Base-by-base conservation (phyloP, 2,888 invertebrate genomes). In the Melinaea marsaeus region DNA sequence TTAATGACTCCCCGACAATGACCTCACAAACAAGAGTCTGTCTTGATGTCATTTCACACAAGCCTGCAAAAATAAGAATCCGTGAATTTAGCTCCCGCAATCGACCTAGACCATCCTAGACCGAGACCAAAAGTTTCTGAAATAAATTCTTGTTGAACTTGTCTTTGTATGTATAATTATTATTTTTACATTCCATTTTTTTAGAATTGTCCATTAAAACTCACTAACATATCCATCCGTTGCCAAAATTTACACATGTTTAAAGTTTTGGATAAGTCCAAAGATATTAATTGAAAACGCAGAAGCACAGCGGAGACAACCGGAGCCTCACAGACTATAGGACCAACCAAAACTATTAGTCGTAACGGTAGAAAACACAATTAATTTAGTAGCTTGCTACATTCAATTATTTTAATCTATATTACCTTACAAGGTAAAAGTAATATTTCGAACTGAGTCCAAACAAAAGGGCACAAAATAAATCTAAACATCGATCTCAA, bases 261-360 rank as follows among this genome's bases (percentile, higher is more conserved):
- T 78, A 85, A 84, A 85, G 88, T 86, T 88, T 86, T 70, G 80
- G 80, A 81, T 87, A 88, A 86, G 86, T 86, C 80, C 80, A 76
- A 75, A 80, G 83, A 86, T 86, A 88, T 87, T 86, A 88, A 89
- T 88, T 88, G 87, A 88, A 88, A 87, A 84, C 81, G 80, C 80
- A 76, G 76, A 75, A 81, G 79, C 79, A 80, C 75, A 81, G 79
- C 22, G 22, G 78, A 79, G 85, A 84, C 86, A 86, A 83, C 79
- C 83, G 82, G 81, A 76, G 76, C 83, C 75, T 78, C 73, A 79
- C 78, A 51, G 78, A 79, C 79, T 79, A 78, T 77, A 82, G 86
- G 88, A 22, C 0, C 22, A 22, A 22, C 22, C 1, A 22, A 22
- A 22, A 22, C 22, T 22, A 22, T 22, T 22, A 22, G 22, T 1